Evolutionary conservation across 2,888 invertebrate genomes (phyloP), one percentile per base, ranked within the genome.

Genomic region (Tinea pellionella): DNA sequence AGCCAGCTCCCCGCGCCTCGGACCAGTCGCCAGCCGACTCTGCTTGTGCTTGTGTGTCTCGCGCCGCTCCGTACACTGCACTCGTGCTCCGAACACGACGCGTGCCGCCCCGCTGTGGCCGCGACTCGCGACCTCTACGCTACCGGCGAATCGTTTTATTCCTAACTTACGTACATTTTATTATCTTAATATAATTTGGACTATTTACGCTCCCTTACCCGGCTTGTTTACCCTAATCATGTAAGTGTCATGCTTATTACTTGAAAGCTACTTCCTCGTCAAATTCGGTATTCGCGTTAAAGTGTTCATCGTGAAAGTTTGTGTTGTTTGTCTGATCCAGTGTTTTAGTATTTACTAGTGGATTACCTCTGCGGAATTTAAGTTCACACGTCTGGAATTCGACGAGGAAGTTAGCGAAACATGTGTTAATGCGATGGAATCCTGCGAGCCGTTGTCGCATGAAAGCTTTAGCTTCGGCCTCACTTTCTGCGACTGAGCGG

Each of bases 1-100:
- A 78, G 74, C 82, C 75, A 81, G 71, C 74, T 77, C 72, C 73
- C 62, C 61, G 42, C 18, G 18, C 29, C 47, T 74, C 78, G 78
- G 72, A 77, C 82, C 89, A 89, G 89, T 89, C 89, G 89, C 88
- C 88, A 79, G 89, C 88, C 89, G 86, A 84, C 87, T 86, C 86
- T 69, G 87, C 86, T 86, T 86, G 84, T 80, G 86, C 86, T 87
- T 86, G 86, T 86, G 85, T 85, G 86, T 83, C 75, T 86, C 88
- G 89, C 89, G 84, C 85, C 71, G 85, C 86, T 86, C 85, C 74
- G 87, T 85, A 77, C 85, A 84, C 84, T 77, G 85, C 86, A 86
- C 84, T 86, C 84, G 87, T 85, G 84, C 80, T 69, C 84, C 80
- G 83, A 86, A 69, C 85, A 83, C 87, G 87, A 87, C 87, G 83